These are phyloP conservation scores for Peromyscus leucopus DNA, from an alignment of 2,113 vertebrate genomes.

Conservation along the genomic window DNA sequence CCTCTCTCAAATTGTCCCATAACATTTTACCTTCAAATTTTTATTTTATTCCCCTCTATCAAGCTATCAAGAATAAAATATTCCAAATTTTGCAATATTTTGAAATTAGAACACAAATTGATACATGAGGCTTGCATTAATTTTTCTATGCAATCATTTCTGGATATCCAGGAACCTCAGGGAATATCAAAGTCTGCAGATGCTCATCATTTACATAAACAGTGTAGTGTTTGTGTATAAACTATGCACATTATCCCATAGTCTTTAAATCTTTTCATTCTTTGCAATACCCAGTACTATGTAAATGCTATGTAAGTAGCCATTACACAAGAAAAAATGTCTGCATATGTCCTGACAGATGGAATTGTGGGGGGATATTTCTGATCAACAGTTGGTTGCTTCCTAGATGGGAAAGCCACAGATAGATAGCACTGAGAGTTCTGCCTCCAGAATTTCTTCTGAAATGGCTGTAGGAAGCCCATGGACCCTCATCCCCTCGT, in stretches of 20 bases:
- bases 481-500: not conserved
- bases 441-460: not conserved
- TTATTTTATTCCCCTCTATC: constrained; percentile 35
- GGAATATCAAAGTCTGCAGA: not conserved
- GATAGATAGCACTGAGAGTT: not conserved
- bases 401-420: not conserved
- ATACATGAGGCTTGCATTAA: not conserved
- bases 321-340: not conserved
- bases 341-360: not conserved
- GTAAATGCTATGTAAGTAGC: not conserved
- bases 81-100: not conserved
- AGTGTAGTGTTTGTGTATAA: not conserved
- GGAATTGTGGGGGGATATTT: not conserved
- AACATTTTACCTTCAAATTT: not conserved
- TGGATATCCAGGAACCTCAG: not conserved
- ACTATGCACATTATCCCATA: not conserved
- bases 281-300: not conserved
- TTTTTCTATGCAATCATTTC: constrained; percentile 7
- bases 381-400: not conserved
- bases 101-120: not conserved
- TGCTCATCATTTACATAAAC: not conserved
- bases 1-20: not conserved
- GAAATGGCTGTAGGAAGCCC: not conserved
- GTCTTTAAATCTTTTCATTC: not conserved
- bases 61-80: constrained; percentile 47